Evolutionary conservation across 2,888 invertebrate species (phyloP), one percentile per base, ranked within the genome.

Genomic region (Rhopalosiphum nymphaeae): DNA sequence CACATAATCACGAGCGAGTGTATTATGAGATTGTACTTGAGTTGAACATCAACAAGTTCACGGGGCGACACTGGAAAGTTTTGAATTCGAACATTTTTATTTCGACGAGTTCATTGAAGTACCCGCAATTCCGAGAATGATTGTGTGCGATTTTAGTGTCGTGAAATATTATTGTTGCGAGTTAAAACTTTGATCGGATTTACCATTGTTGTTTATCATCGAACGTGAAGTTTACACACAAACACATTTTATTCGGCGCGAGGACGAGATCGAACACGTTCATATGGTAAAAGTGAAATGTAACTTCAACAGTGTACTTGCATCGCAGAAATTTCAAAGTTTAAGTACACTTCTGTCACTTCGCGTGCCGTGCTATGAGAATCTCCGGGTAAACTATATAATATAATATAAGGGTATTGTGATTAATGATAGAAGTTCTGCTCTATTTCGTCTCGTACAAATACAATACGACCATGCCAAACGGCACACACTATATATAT

Each of bases 331-430:
- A 91, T 94, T 91, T 87, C 90, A 29, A 86, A 94, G 61, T 94
- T 94, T 53, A 91, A 94, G 86, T 94, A 86, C 84, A 56, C 42
- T 91, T 21, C 90, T 93, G 93, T 93, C 93, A 93, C 61, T 89
- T 56, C 44, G 5, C 89, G 93, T 9, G 42, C 85, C 49, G 53
- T 29, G 49, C 61, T n/a, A 36, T 67, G 42, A 85, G 42, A 85
- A 94, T 91, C 94, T 93, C 36, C 26, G 57, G 44, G 46, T 46
- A 84, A 93, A 89, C 89, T 88, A 88, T 93, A 89, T 46, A 44
- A 84, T 56, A 57, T 92, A 46, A 49, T 93, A 89, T 36, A 46
- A 85, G 61, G 87, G 61, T 36, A 67, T 67, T 87, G 92, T 93
- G 84, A 93, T 93, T 93, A 93, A 93, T 85, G 90, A 57, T n/a